Evolutionary conservation across 2,113 vertebrate species (phyloP).

Genomic region (Galeopterus variegatus): DNA sequence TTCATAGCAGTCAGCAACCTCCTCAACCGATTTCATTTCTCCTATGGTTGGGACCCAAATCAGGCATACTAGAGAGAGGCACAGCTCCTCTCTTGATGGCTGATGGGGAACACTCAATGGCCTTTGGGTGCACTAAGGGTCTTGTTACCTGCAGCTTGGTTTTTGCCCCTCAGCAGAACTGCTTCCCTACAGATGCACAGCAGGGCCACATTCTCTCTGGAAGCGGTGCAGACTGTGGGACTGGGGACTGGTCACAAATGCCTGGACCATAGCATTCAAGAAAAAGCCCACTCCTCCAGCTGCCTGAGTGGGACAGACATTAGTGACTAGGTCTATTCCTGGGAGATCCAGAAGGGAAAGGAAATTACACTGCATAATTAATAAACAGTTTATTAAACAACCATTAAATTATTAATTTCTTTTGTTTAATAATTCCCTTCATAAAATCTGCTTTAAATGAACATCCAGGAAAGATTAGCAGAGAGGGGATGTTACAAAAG

Average conservation of each 20-base stretch:
- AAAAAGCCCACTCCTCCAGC: background rate
- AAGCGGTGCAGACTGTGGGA: background rate
- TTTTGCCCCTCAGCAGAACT: background rate
- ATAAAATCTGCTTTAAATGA: constrained; percentile 30
- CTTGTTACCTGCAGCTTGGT: background rate
- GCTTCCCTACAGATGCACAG: background rate
- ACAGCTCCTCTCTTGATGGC: background rate
- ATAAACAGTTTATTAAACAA: no score
- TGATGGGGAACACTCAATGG: background rate
- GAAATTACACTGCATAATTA: background rate
- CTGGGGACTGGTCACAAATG: background rate
- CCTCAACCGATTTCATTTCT: constrained; percentile 38
- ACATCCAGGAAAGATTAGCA: background rate
- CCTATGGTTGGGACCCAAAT: background rate
- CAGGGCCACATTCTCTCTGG: background rate
- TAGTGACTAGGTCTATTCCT: background rate
- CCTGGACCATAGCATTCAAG: background rate
- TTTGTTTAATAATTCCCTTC: background rate
- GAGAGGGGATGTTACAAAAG: background rate
- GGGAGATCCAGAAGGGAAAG: background rate
- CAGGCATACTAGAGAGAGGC: background rate
- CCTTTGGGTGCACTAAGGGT: background rate
- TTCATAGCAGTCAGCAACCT: constrained; percentile 39
- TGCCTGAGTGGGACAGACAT: constrained; percentile 26
- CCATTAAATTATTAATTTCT: background rate